Evolutionary conservation across 2,888 invertebrate species (phyloP), one percentile per base, ranked within the genome.

Genomic region (Chrysotoxum bicinctum): DNA sequence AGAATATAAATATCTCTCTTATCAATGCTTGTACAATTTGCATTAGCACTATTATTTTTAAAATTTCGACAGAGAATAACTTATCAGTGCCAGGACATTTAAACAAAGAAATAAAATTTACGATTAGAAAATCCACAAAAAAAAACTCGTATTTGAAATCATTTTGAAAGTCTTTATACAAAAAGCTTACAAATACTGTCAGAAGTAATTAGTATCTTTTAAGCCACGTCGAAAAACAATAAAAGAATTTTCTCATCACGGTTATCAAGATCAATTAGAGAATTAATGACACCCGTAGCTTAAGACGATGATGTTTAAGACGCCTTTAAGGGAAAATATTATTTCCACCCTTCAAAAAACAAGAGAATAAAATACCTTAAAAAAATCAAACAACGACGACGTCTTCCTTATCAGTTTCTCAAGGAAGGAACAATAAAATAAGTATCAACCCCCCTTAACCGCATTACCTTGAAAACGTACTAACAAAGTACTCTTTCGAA

Each of bases 191-290:
- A 75, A 54, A 40, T 19, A 35, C 62, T 78, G 10, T 73, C 19
- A 56, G 26, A 23, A 60, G 62, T 85, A 85, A 85, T 85, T 81
- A 85, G 76, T 76, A 40, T 54, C 68, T n/a, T 48, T 1, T 35
- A 56, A 54, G 50, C 56, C 74, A 56, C 72, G 40, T 37, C 56
- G 43, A 72, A 21, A 7, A 72, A 75, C 52, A 75, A 80, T 64
- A 30, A 56, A 80, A 81, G 70, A 81, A 76, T 48, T 76, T 85
- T 85, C 73, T 81, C 85, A 85, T 85, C 85, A 85, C 23, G 3
- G 56, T 19, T 85, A 85, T 85, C 85, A 81, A 85, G 85, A 85
- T 85, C 85, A 85, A 85, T 85, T 85, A 85, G 23, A 26, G 26
- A 81, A 73, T 73, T 68, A 81, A 85, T 77, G 85, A 77, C 76